A percentile compares a stretch with the other conserved stretches of the same genome.
These are phyloP conservation scores for Eupithecia subumbrata DNA, from an alignment of 2,888 invertebrate species.

Conservation along the genomic window DNA sequence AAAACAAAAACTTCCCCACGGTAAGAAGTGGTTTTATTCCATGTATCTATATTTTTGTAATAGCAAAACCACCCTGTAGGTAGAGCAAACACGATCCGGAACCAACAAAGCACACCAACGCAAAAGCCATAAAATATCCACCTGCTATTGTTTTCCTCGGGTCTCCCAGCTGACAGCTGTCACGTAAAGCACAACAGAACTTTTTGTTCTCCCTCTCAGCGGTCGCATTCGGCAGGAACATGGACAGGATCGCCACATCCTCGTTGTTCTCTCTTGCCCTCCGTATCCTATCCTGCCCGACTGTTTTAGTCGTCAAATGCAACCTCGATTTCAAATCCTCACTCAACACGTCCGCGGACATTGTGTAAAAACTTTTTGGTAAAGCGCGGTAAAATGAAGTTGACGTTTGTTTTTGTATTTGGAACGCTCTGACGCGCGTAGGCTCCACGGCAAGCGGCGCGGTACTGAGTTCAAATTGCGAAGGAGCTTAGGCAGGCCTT, in stretches of 20 bases:
- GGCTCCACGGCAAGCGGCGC: constrained; percentile 77
- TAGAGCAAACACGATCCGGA: background rate
- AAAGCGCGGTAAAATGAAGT: constrained; percentile 56
- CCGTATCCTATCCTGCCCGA: constrained; percentile 92
- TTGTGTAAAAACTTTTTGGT: constrained; percentile 59
- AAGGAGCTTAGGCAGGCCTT: constrained; percentile 56
- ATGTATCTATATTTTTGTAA: background rate
- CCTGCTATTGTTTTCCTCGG: constrained; percentile 91
- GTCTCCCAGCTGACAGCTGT: constrained; percentile 90
- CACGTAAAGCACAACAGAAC: constrained; percentile 90
- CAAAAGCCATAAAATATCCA: constrained; percentile 55
- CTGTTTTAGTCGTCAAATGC: constrained; percentile 90
- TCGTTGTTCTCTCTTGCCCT: constrained; percentile 92
- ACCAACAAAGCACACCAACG: background rate
- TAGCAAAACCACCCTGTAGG: background rate
- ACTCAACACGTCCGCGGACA: constrained; percentile 91
- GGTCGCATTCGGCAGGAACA: constrained; percentile 89
- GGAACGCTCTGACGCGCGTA: constrained; percentile 48
- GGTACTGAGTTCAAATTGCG: constrained; percentile 59
- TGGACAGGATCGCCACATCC: constrained; percentile 93
- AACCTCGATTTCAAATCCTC: constrained; percentile 90
- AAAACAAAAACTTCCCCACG: background rate
- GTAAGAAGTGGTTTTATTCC: background rate
- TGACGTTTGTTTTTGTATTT: constrained; percentile 50
- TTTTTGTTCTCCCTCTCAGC: constrained; percentile 87